Evolutionary conservation across 2,797 vertebrate species (phyloP), one percentile per base, ranked within the genome.

Genomic region (Enteromius radiatus): DNA sequence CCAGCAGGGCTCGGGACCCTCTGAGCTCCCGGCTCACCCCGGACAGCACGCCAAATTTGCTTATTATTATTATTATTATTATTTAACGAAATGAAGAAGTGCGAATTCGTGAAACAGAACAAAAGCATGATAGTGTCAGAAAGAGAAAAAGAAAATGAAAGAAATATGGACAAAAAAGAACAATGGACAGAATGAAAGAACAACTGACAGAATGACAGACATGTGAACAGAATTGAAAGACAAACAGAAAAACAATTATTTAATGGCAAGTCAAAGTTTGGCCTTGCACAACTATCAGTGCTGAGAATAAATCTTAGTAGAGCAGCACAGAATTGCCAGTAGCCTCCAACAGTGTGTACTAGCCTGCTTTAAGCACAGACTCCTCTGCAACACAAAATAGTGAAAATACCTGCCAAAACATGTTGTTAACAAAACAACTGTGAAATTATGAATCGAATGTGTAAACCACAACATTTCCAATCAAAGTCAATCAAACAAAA

Each of bases 401-500:
- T 33, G 28, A 64, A 64, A 64, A 64, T 33, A 2, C 31, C 61
- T 33, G 7, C 21, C 56, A 64, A 74, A 43, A 64, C 43, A 71
- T 33, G 41, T 49, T 33, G 12, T 49, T 28, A 33, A 47, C 43
- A 64, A 74, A 74, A 73, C 41, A 73, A 49, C 28, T 8, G 38
- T 63, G 8, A n/a, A 21, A 70, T 70, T 80, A 33, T 23, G 8
- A 61, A 80, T 71, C n/a, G 15, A 15, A 73, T 73, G 63, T 81
- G 41, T 26, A 81, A 81, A 73, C 28, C 11, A 63, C 28, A n/a
- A 38, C 41, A 19, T 81, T 74, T 64, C 15, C 26, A 74, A 81
- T 74, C 69, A 74, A 73, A 81, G 41, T 28, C 43, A 82, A 82
- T 67, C 71, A 82, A 76, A 76, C 47, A 59, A 28, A 76, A 82